Evolutionary conservation across 1,140 invertebrate genomes (phyloP), one percentile per base, ranked within the genome.

Genomic region (Steinernema feltiae): DNA sequence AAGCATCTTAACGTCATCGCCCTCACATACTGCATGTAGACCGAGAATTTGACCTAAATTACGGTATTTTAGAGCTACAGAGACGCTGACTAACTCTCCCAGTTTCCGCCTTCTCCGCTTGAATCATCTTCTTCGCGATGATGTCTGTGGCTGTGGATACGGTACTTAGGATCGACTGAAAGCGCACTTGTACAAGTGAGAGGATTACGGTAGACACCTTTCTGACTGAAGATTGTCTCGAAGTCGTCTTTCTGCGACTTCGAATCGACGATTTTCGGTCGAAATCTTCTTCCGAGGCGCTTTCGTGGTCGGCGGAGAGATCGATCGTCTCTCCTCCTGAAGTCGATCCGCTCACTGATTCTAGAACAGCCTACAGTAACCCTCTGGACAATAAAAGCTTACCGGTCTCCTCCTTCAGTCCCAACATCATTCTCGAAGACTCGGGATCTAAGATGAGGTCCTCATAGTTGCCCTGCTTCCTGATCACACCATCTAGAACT

Each of bases 221-320:
- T 84, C 18, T 72, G 69, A 7, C 83, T 79, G 31, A 88, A 86
- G 15, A 88, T 88, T 63, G 53, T 21, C 53, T 63, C 24, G 53
- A 63, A n/a, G 53, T 63, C 7, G 41, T 46, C 53, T 63, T 63
- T 27, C 24, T 63, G 7, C 53, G 15, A 21, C 53, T 63, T 63
- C 15, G 12, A 27, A 63, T 27, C 24, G 53, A 63, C 53, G 53
- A 63, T 7, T 3, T 3, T 7, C 53, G 53, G 24, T 63, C 53
- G 12, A 63, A 17, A 3, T 63, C 53, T 27, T 63, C 53, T 27
- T 63, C 53, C 7, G 53, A 63, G 3, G 53, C 53, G 53, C 53
- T 63, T 27, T 63, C 53, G 53, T 63, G 53, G 53, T 63, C 53
- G 3, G 53, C 53, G 15, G 53, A 63, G 53, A 63, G 53, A 12